Conservation (phyloP, 2,888 invertebrate species). For the Graphium colonna region DNA sequence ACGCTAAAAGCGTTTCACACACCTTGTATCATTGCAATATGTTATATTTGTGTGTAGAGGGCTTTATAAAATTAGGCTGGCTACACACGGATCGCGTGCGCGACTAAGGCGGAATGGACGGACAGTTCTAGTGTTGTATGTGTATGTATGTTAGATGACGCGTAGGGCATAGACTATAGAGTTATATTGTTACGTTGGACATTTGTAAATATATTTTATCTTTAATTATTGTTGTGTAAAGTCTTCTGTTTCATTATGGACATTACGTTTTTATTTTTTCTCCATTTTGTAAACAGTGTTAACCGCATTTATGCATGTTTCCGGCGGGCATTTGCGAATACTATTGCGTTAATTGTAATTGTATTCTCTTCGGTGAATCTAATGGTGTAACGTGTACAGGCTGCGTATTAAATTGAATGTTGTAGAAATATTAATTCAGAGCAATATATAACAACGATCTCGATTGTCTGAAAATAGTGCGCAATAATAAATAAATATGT, state of each 20-base stretch:
- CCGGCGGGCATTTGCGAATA: not conserved
- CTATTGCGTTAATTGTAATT: not conserved
- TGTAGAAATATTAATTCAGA: not conserved
- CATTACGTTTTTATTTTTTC: constrained; percentile 31
- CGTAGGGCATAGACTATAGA: constrained; percentile 33
- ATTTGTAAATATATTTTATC: constrained; percentile 63
- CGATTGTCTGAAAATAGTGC: not conserved
- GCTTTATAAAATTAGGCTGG: too few relatives aligned
- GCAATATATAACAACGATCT: not conserved
- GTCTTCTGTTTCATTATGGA: constrained; percentile 55
- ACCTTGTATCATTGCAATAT: too few relatives aligned
- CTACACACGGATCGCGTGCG: not conserved
- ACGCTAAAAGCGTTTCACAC: too few relatives aligned
- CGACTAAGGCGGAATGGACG: constrained; percentile 1
- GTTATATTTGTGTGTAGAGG: too few relatives aligned
- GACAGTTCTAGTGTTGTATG: constrained; percentile 18
- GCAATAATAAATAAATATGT: too few relatives aligned
- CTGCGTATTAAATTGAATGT: not conserved
- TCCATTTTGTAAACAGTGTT: constrained; percentile 7
- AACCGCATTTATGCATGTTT: constrained; percentile 15
- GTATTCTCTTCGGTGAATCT: not conserved
- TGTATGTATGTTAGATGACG: constrained; percentile 30
- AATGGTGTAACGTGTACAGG: not conserved
- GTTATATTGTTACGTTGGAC: constrained; percentile 56
- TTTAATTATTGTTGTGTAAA: constrained; percentile 66